Base-by-base conservation (phyloP, 92 coral and sea anemone genomes). In the Bergia puertoricense region DNA sequence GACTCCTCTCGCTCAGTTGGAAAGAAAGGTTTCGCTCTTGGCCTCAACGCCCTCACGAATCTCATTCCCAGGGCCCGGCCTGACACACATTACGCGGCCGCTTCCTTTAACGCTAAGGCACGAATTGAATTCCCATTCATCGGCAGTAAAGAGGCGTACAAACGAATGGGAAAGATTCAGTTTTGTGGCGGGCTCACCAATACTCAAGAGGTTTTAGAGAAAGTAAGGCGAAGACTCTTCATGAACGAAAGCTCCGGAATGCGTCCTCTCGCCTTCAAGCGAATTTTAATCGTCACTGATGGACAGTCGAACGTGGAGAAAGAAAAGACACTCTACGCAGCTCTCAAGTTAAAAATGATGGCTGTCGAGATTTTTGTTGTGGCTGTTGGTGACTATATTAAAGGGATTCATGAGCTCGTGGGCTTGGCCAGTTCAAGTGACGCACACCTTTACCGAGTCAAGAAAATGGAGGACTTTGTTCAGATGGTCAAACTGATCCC, bases 301-400 rank as follows among this genome's bases (percentile, higher is more conserved):
- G 98, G 95, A 1, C 93, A 92, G 54, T 93, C 95, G 3, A 94
- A 94, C 86, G 77, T 89, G 50, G 82, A 89, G 74, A 82, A 85
- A 30, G 79, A 89, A 2, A 44, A 76, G 79, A 94, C 95, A 1
- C 75, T 90, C 6, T 66, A 71, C 37, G 91, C 89, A 40, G 98
- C 98, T 4, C 50, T 71, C 69, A 74, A 59, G 7, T 85, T 94
- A 15, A 94, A 93, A 85, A 77, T 80, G 20, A 69, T 18, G 7
- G 95, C 94, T 43, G 90, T 90, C 54, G 94, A 94, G 77, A 91
- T 94, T 68, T 94, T 91, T 81, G 95, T 94, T 41, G 88, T 94
- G 23, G 98, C 94, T 38, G 91, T 94, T 9, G 98, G 98, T 13
- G 94, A 85, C 56, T 93, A 91, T 66, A 43, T 91, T 13, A 90